phyloP scores from a whole-genome alignment of 2,797 vertebrate genomes.

The Darevskia nairensis region DNA sequence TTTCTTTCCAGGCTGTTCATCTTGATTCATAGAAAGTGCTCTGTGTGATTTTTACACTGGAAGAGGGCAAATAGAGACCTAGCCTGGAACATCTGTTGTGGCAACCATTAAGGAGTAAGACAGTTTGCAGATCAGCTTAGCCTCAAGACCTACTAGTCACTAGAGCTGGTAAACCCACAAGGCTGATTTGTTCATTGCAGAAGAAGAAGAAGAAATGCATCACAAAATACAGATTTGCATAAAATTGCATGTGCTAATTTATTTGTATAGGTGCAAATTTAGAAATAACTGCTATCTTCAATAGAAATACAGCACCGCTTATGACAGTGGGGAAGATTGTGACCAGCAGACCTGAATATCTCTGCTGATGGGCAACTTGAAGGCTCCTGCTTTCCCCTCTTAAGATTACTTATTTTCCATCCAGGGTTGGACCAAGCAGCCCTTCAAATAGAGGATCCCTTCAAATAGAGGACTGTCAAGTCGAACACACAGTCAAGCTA shows the following conservation, averaged over 20 bases:
- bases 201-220: not conserved
- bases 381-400: no score
- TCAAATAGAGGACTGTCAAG: no score
- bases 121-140: not conserved
- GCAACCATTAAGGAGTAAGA: not conserved
- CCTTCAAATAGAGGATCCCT: no score
- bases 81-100: not conserved
- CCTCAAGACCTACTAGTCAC: not conserved
- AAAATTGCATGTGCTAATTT: not conserved
- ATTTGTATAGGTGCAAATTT: not conserved
- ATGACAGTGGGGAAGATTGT: not conserved
- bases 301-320: not conserved
- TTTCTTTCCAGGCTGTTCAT: not conserved
- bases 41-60: not conserved
- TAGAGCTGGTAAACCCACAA: not conserved
- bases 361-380: no score
- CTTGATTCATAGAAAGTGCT: slow-evolving; percentile 3
- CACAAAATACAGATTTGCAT: not conserved
- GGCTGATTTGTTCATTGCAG: not conserved
- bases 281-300: not conserved
- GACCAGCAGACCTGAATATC: not conserved
- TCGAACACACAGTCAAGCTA: no score
- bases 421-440: no score
- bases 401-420: no score
- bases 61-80: not conserved